Conservation (phyloP, 1,140 invertebrate genomes). For the Zaprionus nigranus region DNA sequence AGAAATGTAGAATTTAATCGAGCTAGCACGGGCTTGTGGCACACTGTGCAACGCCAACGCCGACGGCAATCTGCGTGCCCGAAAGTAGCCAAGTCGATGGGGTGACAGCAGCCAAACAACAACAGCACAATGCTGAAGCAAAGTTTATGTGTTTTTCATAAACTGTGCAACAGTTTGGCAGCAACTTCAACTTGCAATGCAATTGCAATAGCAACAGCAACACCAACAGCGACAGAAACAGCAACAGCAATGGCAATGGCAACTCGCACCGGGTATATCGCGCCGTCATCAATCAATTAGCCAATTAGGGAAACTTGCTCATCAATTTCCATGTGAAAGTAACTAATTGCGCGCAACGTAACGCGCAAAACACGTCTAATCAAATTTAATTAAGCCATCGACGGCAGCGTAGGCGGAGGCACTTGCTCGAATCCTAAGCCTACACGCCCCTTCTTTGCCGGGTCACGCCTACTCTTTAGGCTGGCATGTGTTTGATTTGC, state of each 20-base stretch:
- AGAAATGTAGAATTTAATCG: no score
- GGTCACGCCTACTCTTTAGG: slow-evolving; percentile 34
- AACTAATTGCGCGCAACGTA: slow-evolving; percentile 74
- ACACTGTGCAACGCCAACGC: not conserved
- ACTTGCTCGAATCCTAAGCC: slow-evolving; percentile 40
- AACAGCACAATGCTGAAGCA: slow-evolving; percentile 15
- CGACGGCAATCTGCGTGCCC: slow-evolving; percentile 55
- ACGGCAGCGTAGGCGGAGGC: slow-evolving; percentile 34
- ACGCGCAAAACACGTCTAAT: slow-evolving; percentile 73
- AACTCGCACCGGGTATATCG: not conserved
- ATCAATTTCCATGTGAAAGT: slow-evolving; percentile 72
- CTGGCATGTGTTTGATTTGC: slow-evolving; percentile 73
- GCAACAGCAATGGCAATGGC: slow-evolving; percentile 15
- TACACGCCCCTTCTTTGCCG: not conserved
- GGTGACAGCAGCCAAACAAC: slow-evolving; percentile 25
- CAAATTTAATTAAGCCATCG: slow-evolving; percentile 82
- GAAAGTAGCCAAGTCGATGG: slow-evolving; percentile 23
- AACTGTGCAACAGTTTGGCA: slow-evolving; percentile 37
- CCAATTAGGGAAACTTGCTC: slow-evolving; percentile 72
- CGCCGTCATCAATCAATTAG: slow-evolving; percentile 75
- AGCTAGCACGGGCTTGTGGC: no score
- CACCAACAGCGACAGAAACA: not conserved
- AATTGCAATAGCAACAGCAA: not conserved
- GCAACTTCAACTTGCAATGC: slow-evolving; percentile 4
- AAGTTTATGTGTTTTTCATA: slow-evolving; percentile 60